Base-by-base conservation (phyloP, 2,888 invertebrate species). In the Drosophila phalerata region DNA sequence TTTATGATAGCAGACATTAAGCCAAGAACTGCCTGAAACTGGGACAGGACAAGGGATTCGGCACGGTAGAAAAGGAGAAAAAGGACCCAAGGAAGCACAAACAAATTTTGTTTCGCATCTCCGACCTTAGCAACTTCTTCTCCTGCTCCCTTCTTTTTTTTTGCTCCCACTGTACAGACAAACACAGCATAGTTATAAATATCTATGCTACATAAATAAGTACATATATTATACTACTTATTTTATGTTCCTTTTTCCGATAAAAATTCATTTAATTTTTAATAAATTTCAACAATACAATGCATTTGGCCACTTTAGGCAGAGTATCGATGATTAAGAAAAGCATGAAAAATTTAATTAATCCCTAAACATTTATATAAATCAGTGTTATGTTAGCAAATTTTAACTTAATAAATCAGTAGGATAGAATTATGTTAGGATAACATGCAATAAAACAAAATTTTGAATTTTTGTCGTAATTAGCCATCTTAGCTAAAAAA, bases 1-100 rank as follows among this genome's bases (percentile, higher is more conserved):
- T 90, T 90, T 90, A 90, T 90, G 89, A 89, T 79, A 77, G 75
- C 77, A 79, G 74, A 67, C 79, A 87, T 85, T 85, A 89, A 79
- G 74, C 72, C 73, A 63, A 67, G 52, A 55, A 42, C 61, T 78
- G 58, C 34, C 72, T 51, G 47, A n/a, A n/a, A n/a, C n/a, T n/a
- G n/a, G 19, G 34, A 42, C 34, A 3, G 25, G 25, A 25, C 25
- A 25, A 25, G 25, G 25, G 3, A 25, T 2, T 5, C n/a, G 22
- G 22, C 22, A 22, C 22, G 22, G 22, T 22, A 22, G 22, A 34
- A 28, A 8, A 28, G 28, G 34, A 13, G 34, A 0, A 32, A 32
- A 11, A 32, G 25, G 34, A 37, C 15, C 25, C 2, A 25, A 3
- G 25, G 66, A 34, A 52, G 60, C 47, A 48, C 37, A 83, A 77